Evolutionary conservation across 2,797 vertebrate species (phyloP).

Genomic region (Tragopan temminckii): DNA sequence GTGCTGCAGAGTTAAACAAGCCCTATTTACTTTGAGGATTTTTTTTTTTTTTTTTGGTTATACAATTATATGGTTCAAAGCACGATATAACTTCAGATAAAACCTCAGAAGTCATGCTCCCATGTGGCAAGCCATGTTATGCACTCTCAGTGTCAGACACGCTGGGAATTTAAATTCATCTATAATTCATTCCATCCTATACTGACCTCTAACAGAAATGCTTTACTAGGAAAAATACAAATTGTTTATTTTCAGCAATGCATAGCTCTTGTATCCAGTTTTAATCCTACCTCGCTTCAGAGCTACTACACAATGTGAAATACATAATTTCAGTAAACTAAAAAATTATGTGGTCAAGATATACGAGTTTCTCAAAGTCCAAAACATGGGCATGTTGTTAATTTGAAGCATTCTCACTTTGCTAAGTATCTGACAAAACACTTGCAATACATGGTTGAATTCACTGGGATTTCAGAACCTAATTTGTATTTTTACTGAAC

Average conservation of each 20-base stretch:
- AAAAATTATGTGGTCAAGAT: background rate
- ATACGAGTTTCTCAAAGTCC: background rate
- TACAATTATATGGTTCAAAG: background rate
- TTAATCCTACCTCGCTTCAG: background rate
- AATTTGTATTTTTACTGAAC: background rate
- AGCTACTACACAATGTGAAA: background rate
- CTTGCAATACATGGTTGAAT: background rate
- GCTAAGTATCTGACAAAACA: background rate
- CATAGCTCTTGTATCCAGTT: background rate
- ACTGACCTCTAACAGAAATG: conserved; percentile 18
- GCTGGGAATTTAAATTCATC: background rate
- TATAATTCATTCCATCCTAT: conserved; percentile 13
- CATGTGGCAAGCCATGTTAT: background rate
- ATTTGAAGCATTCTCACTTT: background rate
- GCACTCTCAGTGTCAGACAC: background rate
- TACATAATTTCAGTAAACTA: background rate
- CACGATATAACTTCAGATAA: background rate
- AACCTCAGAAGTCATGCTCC: background rate
- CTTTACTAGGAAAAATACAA: background rate
- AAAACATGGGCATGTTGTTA: background rate
- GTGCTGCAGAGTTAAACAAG: background rate
- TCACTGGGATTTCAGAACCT: background rate
- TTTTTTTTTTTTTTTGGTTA: background rate
- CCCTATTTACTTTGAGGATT: background rate
- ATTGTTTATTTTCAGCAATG: background rate